Evolutionary conservation across 2,888 invertebrate genomes (phyloP).

Genomic region (Heliconius sara): DNA sequence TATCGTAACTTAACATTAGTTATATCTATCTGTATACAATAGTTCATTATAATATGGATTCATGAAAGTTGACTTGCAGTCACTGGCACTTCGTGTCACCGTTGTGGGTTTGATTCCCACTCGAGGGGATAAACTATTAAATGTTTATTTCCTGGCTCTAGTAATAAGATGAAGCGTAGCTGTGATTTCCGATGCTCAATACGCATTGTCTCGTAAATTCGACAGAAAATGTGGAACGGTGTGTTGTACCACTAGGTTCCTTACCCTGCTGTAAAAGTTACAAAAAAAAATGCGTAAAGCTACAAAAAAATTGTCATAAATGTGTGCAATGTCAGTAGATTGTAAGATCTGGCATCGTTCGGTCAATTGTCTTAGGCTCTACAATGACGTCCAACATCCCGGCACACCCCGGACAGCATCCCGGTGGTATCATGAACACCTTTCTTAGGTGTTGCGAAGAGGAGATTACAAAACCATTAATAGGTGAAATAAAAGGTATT

Average conservation of each 20-base stretch:
- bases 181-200: not conserved
- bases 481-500: constrained; percentile 85
- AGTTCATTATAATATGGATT: no score
- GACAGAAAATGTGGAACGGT: not conserved
- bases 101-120: not conserved
- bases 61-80: not conserved
- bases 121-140: not conserved
- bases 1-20: no score
- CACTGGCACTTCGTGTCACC: not conserved
- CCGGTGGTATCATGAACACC: constrained; percentile 87
- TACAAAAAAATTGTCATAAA: not conserved
- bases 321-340: not conserved
- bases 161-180: not conserved
- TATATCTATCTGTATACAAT: no score
- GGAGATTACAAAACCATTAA: constrained; percentile 89
- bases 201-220: not conserved
- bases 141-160: not conserved
- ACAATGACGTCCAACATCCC: not conserved
- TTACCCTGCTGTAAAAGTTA: not conserved
- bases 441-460: constrained; percentile 92
- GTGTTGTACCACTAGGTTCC: not conserved
- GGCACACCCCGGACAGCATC: not conserved
- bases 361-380: not conserved
- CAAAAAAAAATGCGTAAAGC: not conserved
- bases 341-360: not conserved